Evolutionary conservation across 2,797 vertebrate genomes (phyloP), one percentile per base, ranked within the genome.

Genomic region (Rhinatrema bivittatum): DNA sequence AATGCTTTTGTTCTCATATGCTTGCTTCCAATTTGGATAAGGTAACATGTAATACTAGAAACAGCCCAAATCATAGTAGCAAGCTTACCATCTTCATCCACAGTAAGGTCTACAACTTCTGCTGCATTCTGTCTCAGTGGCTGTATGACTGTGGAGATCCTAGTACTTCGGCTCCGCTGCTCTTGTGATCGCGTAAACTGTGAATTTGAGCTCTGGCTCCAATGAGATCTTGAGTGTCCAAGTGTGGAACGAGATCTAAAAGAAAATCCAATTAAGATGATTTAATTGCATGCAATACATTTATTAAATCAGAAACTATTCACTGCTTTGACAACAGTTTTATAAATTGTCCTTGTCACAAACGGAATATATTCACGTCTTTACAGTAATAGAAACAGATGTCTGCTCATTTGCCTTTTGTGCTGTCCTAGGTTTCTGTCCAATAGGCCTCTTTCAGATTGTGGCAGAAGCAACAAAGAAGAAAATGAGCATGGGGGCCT

Each of bases 61-160:
- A n/a, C n/a, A n/a, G n/a, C n/a, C n/a, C n/a, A n/a, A n/a, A n/a
- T n/a, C n/a, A n/a, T n/a, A n/a, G n/a, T n/a, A n/a, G n/a, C n/a
- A n/a, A n/a, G 42, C 81, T 74, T 71, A 99, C 96, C 96, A 44
- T 98, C 96, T 74, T 99, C 96, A 55, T 99, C 96, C 29, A 98
- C 91, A 0, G 96, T 99, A 64, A 99, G 94, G 68, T 99, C 96
- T 66, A 99, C 96, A 25, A 99, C 94, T 78, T 99, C 96, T 1
- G 91, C 91, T 3, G 93, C 85, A 6, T 69, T 97, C 79, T 95
- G 96, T 36, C 93, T 82, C 57, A 99, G 79, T 1, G 95, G 95
- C 61, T 99, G 95, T 64, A 99, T 99, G 65, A 99, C 94, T 0
- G 94, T 99, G 63, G 93, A 97, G 51, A 97, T 67, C 24, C 96